Evolutionary conservation across 2,113 vertebrate genomes (phyloP).

Genomic region (Vulpes vulpes): DNA sequence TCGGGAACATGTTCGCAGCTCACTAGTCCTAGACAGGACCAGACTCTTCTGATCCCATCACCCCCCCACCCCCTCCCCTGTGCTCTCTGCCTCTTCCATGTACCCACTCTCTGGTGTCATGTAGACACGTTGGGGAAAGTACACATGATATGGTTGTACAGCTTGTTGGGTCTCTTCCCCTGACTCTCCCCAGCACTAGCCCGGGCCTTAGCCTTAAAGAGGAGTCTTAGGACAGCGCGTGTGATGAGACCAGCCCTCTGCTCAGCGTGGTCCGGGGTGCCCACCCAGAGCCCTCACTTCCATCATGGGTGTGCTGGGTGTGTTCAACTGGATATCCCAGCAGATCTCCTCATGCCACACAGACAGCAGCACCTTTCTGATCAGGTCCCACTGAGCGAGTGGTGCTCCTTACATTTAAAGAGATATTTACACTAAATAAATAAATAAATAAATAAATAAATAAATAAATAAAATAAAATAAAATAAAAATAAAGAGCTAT

Average conservation of each 20-base stretch:
- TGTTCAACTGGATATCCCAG: background rate
- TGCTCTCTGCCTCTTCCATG: background rate
- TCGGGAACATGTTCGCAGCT: background rate
- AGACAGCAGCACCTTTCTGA: background rate
- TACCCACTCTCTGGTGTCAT: background rate
- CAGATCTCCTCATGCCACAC: background rate
- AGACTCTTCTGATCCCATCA: background rate
- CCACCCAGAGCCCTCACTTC: accelerated
- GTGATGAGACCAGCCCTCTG: background rate
- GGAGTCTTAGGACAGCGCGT: background rate
- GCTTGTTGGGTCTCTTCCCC: background rate
- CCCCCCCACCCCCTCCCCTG: background rate
- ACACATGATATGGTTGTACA: background rate
- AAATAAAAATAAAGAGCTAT: too few species aligned
- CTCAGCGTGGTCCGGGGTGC: accelerated
- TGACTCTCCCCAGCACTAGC: too few species aligned
- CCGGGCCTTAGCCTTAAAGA: background rate
- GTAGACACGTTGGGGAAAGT: background rate
- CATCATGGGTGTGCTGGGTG: background rate
- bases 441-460: too few species aligned
- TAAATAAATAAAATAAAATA: too few species aligned
- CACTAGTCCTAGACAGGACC: background rate
- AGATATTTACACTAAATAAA: background rate
- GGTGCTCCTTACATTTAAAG: background rate
- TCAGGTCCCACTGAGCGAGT: background rate